A percentile compares a stretch with the other conserved stretches of the same genome.
phyloP scores from a whole-genome alignment of 2,113 vertebrate genomes.

The Periophthalmus modestus region DNA sequence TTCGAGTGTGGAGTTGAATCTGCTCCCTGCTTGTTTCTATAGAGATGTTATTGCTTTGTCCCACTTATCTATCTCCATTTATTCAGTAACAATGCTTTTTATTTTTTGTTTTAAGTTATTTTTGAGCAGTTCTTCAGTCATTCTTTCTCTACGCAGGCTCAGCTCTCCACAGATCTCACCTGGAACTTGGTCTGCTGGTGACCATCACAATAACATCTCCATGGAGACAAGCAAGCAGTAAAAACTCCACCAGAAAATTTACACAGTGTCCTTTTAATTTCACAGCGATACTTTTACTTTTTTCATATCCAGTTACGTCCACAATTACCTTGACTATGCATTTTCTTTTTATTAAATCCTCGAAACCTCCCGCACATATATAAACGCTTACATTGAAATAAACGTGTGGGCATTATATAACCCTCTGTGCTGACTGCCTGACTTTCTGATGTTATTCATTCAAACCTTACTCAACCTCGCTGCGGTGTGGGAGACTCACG shows the following conservation, averaged over 20 bases:
- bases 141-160: background rate
- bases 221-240: background rate
- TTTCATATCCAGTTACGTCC: background rate
- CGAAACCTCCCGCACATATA: background rate
- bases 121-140: no score
- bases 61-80: no score
- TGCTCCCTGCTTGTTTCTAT: no score
- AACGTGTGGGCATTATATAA: slow-evolving; percentile 2
- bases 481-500: slow-evolving; percentile 17
- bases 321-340: background rate
- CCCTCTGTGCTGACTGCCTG: background rate
- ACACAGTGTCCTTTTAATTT: background rate
- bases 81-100: no score
- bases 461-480: background rate
- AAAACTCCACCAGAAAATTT: background rate
- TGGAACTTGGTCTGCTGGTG: background rate
- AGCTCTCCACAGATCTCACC: background rate
- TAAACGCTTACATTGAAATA: background rate
- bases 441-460: background rate
- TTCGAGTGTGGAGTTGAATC: no score
- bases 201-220: no score
- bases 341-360: background rate
- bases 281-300: background rate
- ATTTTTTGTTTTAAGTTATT: no score
- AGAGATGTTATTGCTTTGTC: no score